Evolutionary conservation across 2,888 invertebrate genomes (phyloP).

Genomic region (Parnassius smintheus): DNA sequence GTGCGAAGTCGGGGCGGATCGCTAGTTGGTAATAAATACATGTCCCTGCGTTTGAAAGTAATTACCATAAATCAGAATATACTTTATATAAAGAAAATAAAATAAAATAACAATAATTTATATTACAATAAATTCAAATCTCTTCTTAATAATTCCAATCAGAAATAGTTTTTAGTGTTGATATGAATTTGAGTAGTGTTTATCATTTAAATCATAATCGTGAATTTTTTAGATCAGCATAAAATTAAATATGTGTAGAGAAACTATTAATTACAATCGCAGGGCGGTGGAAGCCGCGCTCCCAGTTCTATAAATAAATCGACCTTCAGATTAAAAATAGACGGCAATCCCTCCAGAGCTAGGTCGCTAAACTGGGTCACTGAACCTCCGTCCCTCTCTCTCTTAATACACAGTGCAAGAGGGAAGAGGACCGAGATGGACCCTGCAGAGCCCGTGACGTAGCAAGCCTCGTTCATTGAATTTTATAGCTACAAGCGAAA

Average conservation of each 20-base stretch:
- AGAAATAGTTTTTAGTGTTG: too few relatives aligned
- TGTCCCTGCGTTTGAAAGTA: too few relatives aligned
- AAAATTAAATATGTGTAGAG: conserved; percentile 30
- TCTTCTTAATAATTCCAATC: too few relatives aligned
- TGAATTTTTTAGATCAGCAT: neutral
- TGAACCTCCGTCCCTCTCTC: conserved; percentile 52
- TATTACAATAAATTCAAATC: too few relatives aligned
- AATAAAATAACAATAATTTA: too few relatives aligned
- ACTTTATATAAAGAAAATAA: too few relatives aligned
- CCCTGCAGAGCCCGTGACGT: conserved; percentile 72
- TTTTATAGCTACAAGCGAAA: conserved; percentile 58
- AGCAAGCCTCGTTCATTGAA: conserved; percentile 71
- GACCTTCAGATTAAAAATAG: conserved; percentile 81
- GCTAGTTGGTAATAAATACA: too few relatives aligned
- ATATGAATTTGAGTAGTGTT: too few relatives aligned
- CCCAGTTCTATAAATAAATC: conserved; percentile 73
- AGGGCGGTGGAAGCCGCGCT: conserved; percentile 38
- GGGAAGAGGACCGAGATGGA: conserved; percentile 48
- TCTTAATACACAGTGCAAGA: conserved; percentile 29
- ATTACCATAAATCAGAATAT: too few relatives aligned
- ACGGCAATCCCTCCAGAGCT: conserved; percentile 72
- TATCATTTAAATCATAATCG: too few relatives aligned
- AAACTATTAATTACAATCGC: conserved; percentile 40
- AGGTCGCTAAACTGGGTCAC: conserved; percentile 78
- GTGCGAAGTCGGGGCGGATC: too few relatives aligned